Evolutionary conservation across 1,140 invertebrate species (phyloP), one percentile per base, ranked within the genome.

Genomic region (Spodoptera litura): DNA sequence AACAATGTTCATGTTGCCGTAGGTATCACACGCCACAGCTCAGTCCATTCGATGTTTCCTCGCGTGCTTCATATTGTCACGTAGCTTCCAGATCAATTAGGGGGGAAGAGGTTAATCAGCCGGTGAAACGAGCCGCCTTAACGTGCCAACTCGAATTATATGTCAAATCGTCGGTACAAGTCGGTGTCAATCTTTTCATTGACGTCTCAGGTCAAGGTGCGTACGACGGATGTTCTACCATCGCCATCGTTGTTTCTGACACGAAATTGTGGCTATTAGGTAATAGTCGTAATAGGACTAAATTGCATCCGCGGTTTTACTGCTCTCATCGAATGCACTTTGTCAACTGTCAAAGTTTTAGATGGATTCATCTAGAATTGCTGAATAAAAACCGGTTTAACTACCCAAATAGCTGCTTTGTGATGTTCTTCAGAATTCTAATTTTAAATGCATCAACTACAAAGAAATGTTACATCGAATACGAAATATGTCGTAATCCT

Each of bases 61-160:
- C n/a, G 64, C 64, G 64, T 68, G 64, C 49, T 51, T 27, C 10
- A 52, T 13, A 25, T 64, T 52, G 20, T 66, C 38, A 25, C 62
- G 62, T 66, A 66, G 44, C 62, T 68, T 68, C 64, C 49, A 52
- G 13, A 49, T 52, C 64, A 68, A 68, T 66, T 68, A 68, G 49
- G 20, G 20, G 11, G 44, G 44, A 68, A 68, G 44, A 52, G 64
- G 62, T 66, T 64, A 64, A 64, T 64, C 61, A 64, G 61, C 5
- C 35, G 8, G 13, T 15, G 38, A 64, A 20, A 44, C 61, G 61
- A 38, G 61, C 38, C 31, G 35, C 38, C 49, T 44, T 68, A 27
- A 13, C 49, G 25, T 68, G 64, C 25, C 49, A 13, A 44, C 4
- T 27, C 20, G 9, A 68, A 68, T 68, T 68, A 68, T 49, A 68